These are phyloP conservation scores for Drosophila orosa DNA, from an alignment of 1,140 invertebrate genomes.

Conservation along the genomic window DNA sequence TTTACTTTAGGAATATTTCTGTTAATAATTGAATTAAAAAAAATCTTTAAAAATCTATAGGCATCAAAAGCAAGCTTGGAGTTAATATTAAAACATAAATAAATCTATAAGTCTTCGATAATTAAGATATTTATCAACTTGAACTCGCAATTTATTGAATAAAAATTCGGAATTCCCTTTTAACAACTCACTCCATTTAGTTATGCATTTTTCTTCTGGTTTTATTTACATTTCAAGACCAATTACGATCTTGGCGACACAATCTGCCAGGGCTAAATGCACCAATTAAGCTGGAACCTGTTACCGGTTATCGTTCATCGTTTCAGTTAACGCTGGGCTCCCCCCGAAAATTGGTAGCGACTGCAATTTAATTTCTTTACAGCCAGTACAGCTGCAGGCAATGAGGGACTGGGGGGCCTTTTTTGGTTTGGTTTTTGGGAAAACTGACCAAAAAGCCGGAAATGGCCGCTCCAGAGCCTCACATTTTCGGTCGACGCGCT, in stretches of 20 bases:
- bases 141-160: background rate
- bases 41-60: no score
- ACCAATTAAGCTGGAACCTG: conserved; percentile 18
- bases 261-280: conserved; percentile 8
- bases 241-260: conserved; percentile 22
- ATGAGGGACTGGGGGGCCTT: background rate
- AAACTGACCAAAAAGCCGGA: conserved; percentile 54
- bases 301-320: conserved; percentile 41
- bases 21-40: no score
- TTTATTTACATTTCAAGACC: conserved; percentile 10
- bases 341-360: conserved; percentile 26
- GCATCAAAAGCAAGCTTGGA: no score
- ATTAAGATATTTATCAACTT: background rate
- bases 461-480: conserved; percentile 14
- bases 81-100: background rate
- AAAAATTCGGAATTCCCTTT: background rate
- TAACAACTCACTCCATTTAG: background rate
- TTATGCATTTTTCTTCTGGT: background rate
- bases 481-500: conserved; percentile 61
- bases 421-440: no score
- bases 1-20: no score
- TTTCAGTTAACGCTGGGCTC: conserved; percentile 42
- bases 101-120: background rate
- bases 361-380: conserved; percentile 64
- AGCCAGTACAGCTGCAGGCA: background rate